phyloP scores from a whole-genome alignment of 2,888 invertebrate genomes.

The Syritta pipiens region DNA sequence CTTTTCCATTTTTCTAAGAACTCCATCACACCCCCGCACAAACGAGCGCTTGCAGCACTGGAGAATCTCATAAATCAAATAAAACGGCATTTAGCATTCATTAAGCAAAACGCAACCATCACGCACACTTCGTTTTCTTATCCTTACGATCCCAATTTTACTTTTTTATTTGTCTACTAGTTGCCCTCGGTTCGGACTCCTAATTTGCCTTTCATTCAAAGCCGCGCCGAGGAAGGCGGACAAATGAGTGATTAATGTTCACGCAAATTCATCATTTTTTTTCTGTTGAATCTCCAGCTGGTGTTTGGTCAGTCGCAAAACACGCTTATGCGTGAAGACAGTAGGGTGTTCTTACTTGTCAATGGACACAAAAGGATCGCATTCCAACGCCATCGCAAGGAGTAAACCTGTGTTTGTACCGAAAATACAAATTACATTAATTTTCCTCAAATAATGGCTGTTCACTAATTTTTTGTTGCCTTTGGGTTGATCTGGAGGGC shows the following conservation, averaged over 20 bases:
- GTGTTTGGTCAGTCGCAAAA: slow-evolving; percentile 47
- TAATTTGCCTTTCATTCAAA: slow-evolving; percentile 48
- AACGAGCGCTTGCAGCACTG: background rate
- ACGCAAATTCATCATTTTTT: slow-evolving; percentile 52
- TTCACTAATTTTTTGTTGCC: slow-evolving; percentile 24
- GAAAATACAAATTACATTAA: slow-evolving; percentile 52
- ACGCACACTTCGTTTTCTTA: slow-evolving; percentile 30
- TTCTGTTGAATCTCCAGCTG: background rate
- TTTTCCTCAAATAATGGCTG: slow-evolving; percentile 20
- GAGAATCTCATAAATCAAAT: slow-evolving; percentile 59
- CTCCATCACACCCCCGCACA: slow-evolving; percentile 13
- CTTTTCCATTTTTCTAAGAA: slow-evolving; percentile 16
- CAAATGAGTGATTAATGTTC: slow-evolving; percentile 64
- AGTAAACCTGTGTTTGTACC: background rate
- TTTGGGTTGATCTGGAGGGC: slow-evolving; percentile 28
- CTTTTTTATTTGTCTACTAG: slow-evolving; percentile 13
- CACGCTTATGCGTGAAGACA: background rate
- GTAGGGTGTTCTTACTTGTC: background rate
- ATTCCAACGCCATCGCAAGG: slow-evolving; percentile 29
- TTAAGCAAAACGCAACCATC: slow-evolving; percentile 61
- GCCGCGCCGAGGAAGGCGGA: slow-evolving; percentile 29
- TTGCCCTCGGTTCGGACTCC: slow-evolving; percentile 26
- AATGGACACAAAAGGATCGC: slow-evolving; percentile 35
- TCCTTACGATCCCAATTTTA: slow-evolving; percentile 6
- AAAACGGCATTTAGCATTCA: slow-evolving; percentile 67